Evolutionary conservation across 2,888 invertebrate genomes (phyloP), one percentile per base, ranked within the genome.

Genomic region (Metalampra italica): DNA sequence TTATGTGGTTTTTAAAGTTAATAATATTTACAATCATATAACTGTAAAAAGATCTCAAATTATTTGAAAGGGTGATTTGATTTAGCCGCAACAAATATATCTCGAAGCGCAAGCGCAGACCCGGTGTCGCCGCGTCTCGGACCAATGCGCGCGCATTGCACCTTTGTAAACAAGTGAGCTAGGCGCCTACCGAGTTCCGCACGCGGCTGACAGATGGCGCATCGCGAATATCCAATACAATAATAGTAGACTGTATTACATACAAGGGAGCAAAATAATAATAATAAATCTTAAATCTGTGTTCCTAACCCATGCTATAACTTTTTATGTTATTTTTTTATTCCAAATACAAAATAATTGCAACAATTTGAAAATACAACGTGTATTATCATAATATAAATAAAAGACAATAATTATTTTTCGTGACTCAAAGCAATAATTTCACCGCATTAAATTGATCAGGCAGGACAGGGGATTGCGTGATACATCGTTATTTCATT

Each of bases 161-260:
- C 30, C 14, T 48, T 49, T 37, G 29, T 12, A n/a, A 29, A n/a
- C 29, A 41, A 50, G 29, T 48, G 43, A 49, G 40, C 42, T 52
- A 40, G 40, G 29, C 38, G 52, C 49, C 62, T 63, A 77, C 66
- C 57, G 59, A 78, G 85, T 87, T 84, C 78, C 62, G 56, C 64
- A 45, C 36, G 14, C 7, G 36, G 14, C 50, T 37, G 55, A 71
- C 62, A 87, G 87, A 82, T 86, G 86, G 86, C 86, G 49, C 53
- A 8, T 46, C 36, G 46, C 42, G 39, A 4, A 34, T 34, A 34
- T 2, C 22, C 22, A 22, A 22, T n/a, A n/a, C n/a, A n/a, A n/a
- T n/a, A n/a, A n/a, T n/a, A n/a, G n/a, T n/a, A n/a, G n/a, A n/a
- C n/a, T n/a, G n/a, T n/a, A n/a, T n/a, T n/a, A n/a, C 22, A 22